Evolutionary conservation across 2,888 invertebrate genomes (phyloP).

Genomic region (Gnatocerus cornutus): DNA sequence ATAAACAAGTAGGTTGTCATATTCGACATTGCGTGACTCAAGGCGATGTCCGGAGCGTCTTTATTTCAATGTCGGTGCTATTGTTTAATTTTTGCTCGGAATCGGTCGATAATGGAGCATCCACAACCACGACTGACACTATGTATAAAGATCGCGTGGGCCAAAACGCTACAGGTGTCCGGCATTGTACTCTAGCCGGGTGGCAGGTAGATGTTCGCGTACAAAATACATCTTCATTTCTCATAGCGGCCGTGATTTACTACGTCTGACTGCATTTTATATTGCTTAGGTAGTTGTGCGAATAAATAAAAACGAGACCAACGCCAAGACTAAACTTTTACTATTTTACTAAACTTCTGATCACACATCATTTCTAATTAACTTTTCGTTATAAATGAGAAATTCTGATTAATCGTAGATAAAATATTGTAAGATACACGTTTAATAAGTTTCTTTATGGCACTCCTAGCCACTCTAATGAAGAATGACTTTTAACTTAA

Average conservation of each 20-base stretch:
- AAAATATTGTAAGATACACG: no score
- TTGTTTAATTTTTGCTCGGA: slow-evolving; percentile 41
- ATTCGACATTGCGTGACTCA: slow-evolving; percentile 49
- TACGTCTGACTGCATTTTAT: slow-evolving; percentile 43
- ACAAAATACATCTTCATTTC: slow-evolving; percentile 64
- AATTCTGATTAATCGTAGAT: no score
- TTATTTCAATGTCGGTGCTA: slow-evolving; percentile 44
- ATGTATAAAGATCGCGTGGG: slow-evolving; percentile 65
- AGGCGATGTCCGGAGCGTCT: slow-evolving; percentile 42
- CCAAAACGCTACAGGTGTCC: slow-evolving; percentile 60
- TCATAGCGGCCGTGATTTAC: slow-evolving; percentile 53
- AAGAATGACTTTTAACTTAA: no score
- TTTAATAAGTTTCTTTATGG: no score
- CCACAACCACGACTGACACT: slow-evolving; percentile 63
- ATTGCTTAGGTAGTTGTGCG: slow-evolving; percentile 7
- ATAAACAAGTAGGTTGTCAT: slow-evolving; percentile 63
- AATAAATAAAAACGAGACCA: slow-evolving; percentile 7
- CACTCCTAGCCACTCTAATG: no score
- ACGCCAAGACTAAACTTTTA: no score
- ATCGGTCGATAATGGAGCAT: slow-evolving; percentile 60
- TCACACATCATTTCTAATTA: no score
- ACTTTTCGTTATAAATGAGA: no score
- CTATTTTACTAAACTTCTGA: no score
- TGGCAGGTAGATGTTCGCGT: slow-evolving; percentile 64
- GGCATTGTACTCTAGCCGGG: slow-evolving; percentile 58